A percentile compares a stretch with the other conserved stretches of the same genome.
These are phyloP conservation scores for Ephialtes manifestator DNA, from an alignment of 2,888 invertebrate species.

Conservation along the genomic window DNA sequence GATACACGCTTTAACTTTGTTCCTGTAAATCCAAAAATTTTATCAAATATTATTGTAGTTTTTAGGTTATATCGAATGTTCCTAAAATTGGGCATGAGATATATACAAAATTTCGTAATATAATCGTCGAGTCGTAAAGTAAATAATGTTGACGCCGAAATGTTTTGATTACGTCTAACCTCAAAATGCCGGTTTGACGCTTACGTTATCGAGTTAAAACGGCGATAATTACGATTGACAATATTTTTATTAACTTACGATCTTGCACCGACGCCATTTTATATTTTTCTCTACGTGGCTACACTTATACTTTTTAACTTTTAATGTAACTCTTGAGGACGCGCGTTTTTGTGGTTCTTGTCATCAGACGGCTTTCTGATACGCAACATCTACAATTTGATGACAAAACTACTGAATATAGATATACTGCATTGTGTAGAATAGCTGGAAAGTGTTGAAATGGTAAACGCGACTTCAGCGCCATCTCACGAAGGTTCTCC, in stretches of 20 bases:
- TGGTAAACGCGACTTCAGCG: not conserved
- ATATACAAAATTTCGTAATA: not conserved
- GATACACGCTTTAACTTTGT: conserved; percentile 90
- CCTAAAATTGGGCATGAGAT: not conserved
- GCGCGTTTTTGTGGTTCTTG: conserved; percentile 12
- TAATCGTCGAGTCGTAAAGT: not conserved
- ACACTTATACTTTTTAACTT: conserved; percentile 4
- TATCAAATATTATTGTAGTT: not conserved
- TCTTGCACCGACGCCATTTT: conserved; percentile 78
- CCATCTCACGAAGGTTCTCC: not conserved
- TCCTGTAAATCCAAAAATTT: conserved; percentile 73
- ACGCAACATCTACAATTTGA: not conserved
- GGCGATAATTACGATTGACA: not conserved
- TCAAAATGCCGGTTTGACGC: conserved; percentile 5
- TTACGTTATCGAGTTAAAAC: conserved; percentile 16
- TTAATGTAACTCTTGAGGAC: not conserved
- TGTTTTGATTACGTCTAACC: conserved; percentile 61
- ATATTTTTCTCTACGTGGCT: conserved; percentile 3
- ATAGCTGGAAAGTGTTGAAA: not conserved
- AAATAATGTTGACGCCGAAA: conserved; percentile 4
- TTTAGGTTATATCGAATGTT: not conserved
- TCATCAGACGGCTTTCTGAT: conserved; percentile 2
- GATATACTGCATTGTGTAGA: not conserved
- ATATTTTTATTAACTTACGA: conserved; percentile 72
- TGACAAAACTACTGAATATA: conserved; percentile 1